These are phyloP conservation scores for Clunio marinus DNA, from an alignment of 2,888 invertebrate genomes.

Conservation along the genomic window DNA sequence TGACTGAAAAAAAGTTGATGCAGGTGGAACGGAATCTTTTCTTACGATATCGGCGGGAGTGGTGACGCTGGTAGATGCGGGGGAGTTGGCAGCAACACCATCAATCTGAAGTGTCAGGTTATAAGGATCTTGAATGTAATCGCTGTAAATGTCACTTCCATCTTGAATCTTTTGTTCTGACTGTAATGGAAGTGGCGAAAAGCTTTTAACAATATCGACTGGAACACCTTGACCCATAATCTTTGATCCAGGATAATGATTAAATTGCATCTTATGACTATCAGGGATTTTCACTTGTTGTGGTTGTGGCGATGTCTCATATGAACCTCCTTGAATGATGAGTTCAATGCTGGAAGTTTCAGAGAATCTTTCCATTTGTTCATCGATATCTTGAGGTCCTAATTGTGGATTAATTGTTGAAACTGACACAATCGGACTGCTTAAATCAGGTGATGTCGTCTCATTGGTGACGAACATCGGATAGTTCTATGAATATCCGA, in stretches of 20 bases:
- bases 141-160: conserved; percentile 48
- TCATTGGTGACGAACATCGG: conserved; percentile 2
- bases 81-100: conserved; percentile 45
- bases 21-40: conserved; percentile 40
- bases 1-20: conserved; percentile 56
- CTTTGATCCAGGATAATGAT: conserved; percentile 48
- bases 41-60: conserved; percentile 35
- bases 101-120: conserved; percentile 52
- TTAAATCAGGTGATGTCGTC: conserved; percentile 6
- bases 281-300: conserved; percentile 43
- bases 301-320: background rate
- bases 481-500: conserved; percentile 13
- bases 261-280: conserved; percentile 46
- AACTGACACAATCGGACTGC: conserved; percentile 51
- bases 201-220: conserved; percentile 49
- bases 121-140: conserved; percentile 51
- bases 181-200: conserved; percentile 46
- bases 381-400: background rate
- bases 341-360: conserved; percentile 30
- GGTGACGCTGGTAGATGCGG: conserved; percentile 40
- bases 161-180: conserved; percentile 41
- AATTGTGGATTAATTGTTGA: background rate
- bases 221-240: conserved; percentile 42
- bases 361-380: conserved; percentile 29
- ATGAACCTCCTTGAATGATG: conserved; percentile 20